Conservation (phyloP, 1,140 invertebrate species). For the Lanistes nyassanus region DNA sequence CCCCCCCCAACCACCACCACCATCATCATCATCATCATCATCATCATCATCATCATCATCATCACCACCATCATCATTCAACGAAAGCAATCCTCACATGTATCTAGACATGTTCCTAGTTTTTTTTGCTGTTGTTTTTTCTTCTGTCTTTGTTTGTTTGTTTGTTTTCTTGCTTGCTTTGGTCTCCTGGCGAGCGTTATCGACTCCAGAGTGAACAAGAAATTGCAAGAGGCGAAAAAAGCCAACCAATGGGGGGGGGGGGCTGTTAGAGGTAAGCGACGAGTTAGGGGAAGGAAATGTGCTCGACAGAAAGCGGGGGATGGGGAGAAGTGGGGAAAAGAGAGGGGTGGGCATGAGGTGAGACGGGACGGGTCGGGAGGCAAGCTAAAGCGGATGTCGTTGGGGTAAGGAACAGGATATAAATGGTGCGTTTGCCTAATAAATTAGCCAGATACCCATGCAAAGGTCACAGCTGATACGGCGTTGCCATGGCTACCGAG, state of each 20-base stretch:
- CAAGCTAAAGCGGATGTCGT: not conserved
- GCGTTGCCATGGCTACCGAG: conserved; percentile 6
- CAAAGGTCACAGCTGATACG: not conserved
- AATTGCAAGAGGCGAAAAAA: not conserved
- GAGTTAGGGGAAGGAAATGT: not conserved
- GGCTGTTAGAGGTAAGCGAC: no score
- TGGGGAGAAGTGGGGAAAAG: not conserved
- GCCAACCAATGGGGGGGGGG: not conserved
- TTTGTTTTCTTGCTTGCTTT: no score
- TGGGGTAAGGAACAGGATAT: not conserved
- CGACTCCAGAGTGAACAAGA: no score
- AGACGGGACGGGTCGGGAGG: not conserved
- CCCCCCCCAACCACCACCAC: no score
- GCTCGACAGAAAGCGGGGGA: not conserved
- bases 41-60: no score
- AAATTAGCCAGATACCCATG: conserved; percentile 13
- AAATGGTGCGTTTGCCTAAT: not conserved
- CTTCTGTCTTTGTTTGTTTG: no score
- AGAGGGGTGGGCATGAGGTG: not conserved
- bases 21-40: no score
- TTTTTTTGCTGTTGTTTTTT: no score
- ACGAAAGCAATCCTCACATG: not conserved
- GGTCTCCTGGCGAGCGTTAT: no score
- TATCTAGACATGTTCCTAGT: no score
- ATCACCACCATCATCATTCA: no score